Evolutionary conservation across 64 coral and sea anemone species (phyloP).

Genomic region (Trachythela sp.): DNA sequence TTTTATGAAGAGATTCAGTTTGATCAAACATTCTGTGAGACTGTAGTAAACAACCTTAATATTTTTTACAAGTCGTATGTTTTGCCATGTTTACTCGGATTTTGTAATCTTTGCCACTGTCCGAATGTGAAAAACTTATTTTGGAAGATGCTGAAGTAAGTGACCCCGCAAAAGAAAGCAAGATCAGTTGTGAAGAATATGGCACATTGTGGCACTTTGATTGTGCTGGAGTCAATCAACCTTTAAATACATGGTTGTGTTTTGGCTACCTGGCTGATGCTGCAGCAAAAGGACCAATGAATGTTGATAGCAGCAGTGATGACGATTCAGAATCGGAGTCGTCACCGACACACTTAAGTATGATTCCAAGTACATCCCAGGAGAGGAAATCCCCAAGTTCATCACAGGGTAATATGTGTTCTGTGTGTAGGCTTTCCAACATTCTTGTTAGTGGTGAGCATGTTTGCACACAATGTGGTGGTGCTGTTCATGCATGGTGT

Average conservation of each 20-base stretch:
- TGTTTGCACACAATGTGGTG: conserved; percentile 14
- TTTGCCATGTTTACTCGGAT: conserved; percentile 41
- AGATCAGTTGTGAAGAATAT: conserved; percentile 33
- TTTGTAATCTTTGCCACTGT: conserved; percentile 1
- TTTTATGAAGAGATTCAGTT: not conserved
- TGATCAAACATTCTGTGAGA: not conserved
- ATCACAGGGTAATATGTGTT: not conserved
- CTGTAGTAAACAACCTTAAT: not conserved
- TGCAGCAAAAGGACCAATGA: not conserved
- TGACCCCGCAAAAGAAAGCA: conserved; percentile 32
- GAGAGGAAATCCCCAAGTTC: no score
- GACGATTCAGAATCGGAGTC: no score
- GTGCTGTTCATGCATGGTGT: no score
- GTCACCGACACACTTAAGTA: no score
- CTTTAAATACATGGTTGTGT: conserved; percentile 32
- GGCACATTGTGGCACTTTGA: conserved; percentile 53
- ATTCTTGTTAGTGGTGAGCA: not conserved
- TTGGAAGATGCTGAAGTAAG: conserved; percentile 39
- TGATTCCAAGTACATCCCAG: not conserved
- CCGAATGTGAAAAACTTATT: conserved; percentile 48
- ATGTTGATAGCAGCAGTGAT: not conserved
- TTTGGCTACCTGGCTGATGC: conserved; percentile 26
- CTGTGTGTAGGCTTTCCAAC: not conserved
- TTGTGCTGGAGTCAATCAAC: conserved; percentile 49
- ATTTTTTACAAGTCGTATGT: conserved; percentile 42